phyloP scores from a whole-genome alignment of 2,113 vertebrate species.

The Halcyon senegalensis region DNA sequence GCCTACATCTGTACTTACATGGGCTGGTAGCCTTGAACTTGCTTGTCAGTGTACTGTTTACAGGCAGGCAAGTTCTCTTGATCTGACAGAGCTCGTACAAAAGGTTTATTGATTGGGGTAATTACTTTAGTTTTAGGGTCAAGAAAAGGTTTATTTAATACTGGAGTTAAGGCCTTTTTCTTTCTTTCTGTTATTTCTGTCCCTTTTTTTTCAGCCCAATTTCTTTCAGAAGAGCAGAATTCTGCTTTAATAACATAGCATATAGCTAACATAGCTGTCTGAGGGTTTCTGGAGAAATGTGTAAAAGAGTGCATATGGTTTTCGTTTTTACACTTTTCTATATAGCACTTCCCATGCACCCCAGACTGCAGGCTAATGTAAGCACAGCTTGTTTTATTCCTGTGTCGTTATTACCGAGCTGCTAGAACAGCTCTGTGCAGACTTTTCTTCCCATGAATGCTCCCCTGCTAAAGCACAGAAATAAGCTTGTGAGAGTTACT shows the following conservation, averaged over 20 bases:
- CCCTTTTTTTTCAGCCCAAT: background rate
- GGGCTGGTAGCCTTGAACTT: background rate
- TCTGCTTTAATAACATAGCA: constrained; percentile 54
- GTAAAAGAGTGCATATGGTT: constrained; percentile 69
- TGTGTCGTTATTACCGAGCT: constrained; percentile 60
- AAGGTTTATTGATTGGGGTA: constrained; percentile 44
- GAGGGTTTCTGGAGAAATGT: constrained; percentile 53
- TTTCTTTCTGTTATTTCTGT: constrained; percentile 19
- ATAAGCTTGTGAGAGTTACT: background rate
- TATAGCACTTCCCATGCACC: constrained; percentile 56
- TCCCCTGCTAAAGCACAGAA: constrained; percentile 43
- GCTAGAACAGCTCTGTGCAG: constrained; percentile 4
- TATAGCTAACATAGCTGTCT: constrained; percentile 15
- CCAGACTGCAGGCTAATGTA: constrained; percentile 67
- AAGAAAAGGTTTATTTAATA: constrained; percentile 53
- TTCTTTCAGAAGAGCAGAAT: constrained; percentile 11
- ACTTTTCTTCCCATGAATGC: constrained; percentile 56
- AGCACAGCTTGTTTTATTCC: constrained; percentile 71
- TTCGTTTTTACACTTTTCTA: constrained; percentile 65
- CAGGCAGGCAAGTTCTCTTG: background rate
- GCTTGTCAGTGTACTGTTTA: background rate
- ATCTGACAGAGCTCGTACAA: constrained; percentile 6
- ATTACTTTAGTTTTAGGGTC: constrained; percentile 61
- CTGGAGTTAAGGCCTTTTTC: constrained; percentile 6
- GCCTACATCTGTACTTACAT: background rate